phyloP scores from a whole-genome alignment of 2,797 vertebrate genomes.

The Pseudochirops corinnae region DNA sequence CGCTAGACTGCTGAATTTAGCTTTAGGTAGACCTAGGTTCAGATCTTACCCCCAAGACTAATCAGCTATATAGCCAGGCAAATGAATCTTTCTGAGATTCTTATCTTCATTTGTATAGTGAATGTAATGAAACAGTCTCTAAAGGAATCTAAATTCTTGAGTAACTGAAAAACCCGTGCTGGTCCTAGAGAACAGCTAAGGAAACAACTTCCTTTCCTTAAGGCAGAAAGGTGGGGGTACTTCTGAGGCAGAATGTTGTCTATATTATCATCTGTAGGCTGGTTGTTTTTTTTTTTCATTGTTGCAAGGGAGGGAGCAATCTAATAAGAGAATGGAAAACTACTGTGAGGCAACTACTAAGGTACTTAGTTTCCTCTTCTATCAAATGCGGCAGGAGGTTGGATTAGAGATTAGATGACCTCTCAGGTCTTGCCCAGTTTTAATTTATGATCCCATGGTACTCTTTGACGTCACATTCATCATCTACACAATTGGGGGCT shows the following conservation, averaged over 20 bases:
- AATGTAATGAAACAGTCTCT: background rate
- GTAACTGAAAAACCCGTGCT: background rate
- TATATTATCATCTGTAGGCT: background rate
- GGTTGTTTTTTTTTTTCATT: background rate
- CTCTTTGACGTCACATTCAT: background rate
- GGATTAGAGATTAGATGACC: background rate
- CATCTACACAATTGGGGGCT: background rate
- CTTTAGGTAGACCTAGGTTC: background rate
- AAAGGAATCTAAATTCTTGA: background rate
- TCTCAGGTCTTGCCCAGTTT: background rate
- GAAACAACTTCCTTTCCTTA: background rate
- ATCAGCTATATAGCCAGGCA: background rate
- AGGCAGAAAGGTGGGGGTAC: background rate
- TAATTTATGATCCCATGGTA: background rate
- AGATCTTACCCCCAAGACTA: background rate
- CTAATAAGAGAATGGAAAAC: background rate
- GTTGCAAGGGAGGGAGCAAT: background rate
- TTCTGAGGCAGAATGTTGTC: background rate
- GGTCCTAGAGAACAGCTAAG: background rate
- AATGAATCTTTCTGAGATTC: background rate
- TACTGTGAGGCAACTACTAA: background rate
- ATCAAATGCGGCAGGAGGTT: background rate
- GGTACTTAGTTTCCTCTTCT: background rate
- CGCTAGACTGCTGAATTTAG: background rate
- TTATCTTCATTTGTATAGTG: background rate